These are phyloP conservation scores for Ferdinandea cuprea DNA, from an alignment of 2,888 invertebrate species.

Conservation along the genomic window DNA sequence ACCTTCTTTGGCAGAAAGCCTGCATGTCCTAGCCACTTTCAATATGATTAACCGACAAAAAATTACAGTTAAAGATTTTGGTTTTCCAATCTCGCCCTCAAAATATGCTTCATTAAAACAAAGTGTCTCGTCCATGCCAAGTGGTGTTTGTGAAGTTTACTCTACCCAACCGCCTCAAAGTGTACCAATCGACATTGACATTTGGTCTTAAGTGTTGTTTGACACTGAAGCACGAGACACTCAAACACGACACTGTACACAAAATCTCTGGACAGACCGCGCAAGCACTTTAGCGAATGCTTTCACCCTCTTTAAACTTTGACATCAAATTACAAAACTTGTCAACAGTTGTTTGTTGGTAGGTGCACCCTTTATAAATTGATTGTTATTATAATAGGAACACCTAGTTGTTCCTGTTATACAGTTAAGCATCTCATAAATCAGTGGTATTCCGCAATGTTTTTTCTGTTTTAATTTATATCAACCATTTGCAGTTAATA, in stretches of 20 bases:
- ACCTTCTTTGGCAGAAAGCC: no score
- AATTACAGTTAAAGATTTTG: slow-evolving; percentile 24
- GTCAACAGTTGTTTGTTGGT: slow-evolving; percentile 29
- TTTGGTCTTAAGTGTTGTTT: slow-evolving; percentile 58
- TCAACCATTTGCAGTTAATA: neutral
- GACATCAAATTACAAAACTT: slow-evolving; percentile 50
- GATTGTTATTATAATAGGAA: slow-evolving; percentile 2
- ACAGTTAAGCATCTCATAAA: neutral
- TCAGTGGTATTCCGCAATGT: neutral
- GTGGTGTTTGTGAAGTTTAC: slow-evolving; percentile 36
- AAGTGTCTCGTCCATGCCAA: slow-evolving; percentile 22
- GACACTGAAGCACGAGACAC: slow-evolving; percentile 37
- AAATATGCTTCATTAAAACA: slow-evolving; percentile 16
- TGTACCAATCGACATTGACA: slow-evolving; percentile 60
- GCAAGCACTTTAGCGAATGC: slow-evolving; percentile 21
- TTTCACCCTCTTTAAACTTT: slow-evolving; percentile 46
- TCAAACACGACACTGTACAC: slow-evolving; percentile 4
- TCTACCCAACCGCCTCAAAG: slow-evolving; percentile 39
- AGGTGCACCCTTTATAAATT: neutral
- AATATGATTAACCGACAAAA: slow-evolving; percentile 38
- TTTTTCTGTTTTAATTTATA: no score
- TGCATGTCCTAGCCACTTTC: no score
- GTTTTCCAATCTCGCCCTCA: neutral
- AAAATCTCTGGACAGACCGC: slow-evolving; percentile 37
- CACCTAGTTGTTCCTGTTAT: neutral